Evolutionary conservation across 2,888 invertebrate species (phyloP).

Genomic region (Leucoma salicis): DNA sequence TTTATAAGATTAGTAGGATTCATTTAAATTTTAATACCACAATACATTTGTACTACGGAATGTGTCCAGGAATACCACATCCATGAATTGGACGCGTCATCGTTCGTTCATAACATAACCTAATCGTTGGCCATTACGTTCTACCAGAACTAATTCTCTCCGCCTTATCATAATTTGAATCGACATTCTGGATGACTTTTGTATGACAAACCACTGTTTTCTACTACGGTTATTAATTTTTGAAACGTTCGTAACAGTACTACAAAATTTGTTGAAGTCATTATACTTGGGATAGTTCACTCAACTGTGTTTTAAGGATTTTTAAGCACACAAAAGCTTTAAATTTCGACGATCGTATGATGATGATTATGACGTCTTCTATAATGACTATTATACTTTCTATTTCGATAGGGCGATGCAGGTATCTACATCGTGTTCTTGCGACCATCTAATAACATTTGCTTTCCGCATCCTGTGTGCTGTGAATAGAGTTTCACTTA

Average conservation of each 20-base stretch:
- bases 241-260: constrained; percentile 52
- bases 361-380: no score
- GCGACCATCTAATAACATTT: no score
- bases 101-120: constrained; percentile 45
- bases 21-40: no score
- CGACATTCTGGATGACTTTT: constrained; percentile 75
- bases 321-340: no score
- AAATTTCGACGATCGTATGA: no score
- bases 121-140: constrained; percentile 72
- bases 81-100: constrained; percentile 33
- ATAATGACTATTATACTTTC: no score
- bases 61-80: constrained; percentile 38
- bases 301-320: constrained; percentile 45
- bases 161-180: constrained; percentile 80
- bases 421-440: no score
- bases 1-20: no score
- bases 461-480: no score
- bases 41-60: no score
- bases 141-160: constrained; percentile 78
- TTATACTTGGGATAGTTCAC: constrained; percentile 51
- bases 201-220: constrained; percentile 79
- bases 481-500: no score
- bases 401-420: no score
- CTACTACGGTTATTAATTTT: constrained; percentile 78
- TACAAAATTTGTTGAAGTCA: constrained; percentile 48